Evolutionary conservation across 2,888 invertebrate genomes (phyloP).

Genomic region (Drosophila prolongata): DNA sequence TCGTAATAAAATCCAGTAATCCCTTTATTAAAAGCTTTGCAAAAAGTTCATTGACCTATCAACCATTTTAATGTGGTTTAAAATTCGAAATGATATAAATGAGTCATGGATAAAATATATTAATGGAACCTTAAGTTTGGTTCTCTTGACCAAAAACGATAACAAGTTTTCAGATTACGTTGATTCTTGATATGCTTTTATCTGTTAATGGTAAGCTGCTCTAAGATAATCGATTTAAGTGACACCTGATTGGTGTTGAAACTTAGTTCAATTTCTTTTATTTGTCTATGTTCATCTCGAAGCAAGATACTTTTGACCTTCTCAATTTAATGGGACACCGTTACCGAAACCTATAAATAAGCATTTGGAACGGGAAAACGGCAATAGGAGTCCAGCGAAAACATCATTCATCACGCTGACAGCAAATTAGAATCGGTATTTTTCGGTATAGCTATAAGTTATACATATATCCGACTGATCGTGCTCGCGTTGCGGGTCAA

Average conservation of each 20-base stretch:
- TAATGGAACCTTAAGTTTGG: neutral
- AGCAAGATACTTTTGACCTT: slow-evolving; percentile 27
- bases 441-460: slow-evolving; percentile 2
- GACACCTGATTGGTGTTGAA: neutral
- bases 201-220: neutral
- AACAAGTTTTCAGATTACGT: neutral
- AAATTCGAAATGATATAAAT: neutral
- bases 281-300: slow-evolving; percentile 7
- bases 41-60: neutral
- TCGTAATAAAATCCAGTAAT: neutral
- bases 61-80: neutral
- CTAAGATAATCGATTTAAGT: neutral
- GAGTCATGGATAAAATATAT: neutral
- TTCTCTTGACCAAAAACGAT: neutral
- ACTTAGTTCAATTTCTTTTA: neutral
- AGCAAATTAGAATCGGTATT: slow-evolving; percentile 27
- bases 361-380: slow-evolving; percentile 30
- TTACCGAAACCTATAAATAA: slow-evolving; percentile 21
- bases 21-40: neutral
- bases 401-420: slow-evolving; percentile 40
- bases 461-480: neutral
- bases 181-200: neutral
- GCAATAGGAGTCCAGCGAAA: slow-evolving; percentile 19
- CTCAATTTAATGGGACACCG: slow-evolving; percentile 12
- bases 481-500: slow-evolving; percentile 48